A percentile compares a stretch with the other conserved stretches of the same genome.
These are phyloP conservation scores for Apodemus agrarius DNA, from an alignment of 2,797 vertebrate genomes.

Conservation along the genomic window DNA sequence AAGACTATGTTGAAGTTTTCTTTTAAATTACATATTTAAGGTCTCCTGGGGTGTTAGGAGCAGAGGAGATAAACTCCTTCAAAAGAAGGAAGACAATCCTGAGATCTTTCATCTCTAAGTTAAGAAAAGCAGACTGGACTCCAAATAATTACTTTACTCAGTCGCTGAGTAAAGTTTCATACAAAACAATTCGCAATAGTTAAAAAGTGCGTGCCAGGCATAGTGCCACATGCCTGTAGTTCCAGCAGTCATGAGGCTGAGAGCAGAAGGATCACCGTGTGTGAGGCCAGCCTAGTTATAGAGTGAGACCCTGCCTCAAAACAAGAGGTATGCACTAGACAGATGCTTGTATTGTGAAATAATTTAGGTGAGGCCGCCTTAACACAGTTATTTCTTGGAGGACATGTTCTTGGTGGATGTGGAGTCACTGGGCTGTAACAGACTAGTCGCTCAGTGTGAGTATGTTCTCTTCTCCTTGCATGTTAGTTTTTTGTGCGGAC, in stretches of 20 bases:
- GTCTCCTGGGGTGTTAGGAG: not conserved
- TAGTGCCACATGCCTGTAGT: not conserved
- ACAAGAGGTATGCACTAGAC: not conserved
- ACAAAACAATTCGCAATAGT: not conserved
- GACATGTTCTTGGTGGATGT: not conserved
- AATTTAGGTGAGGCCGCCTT: not conserved
- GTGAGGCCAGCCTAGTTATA: not conserved
- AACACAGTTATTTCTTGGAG: not conserved
- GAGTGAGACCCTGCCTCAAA: not conserved
- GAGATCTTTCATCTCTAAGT: constrained; percentile 14
- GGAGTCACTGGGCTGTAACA: not conserved
- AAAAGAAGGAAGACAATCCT: constrained; percentile 16
- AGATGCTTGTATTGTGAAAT: not conserved
- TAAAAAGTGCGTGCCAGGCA: not conserved
- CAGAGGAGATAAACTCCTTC: constrained; percentile 1
- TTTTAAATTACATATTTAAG: constrained; percentile 8
- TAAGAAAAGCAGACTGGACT: not conserved
- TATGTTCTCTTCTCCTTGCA: not conserved
- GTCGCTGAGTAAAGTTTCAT: not conserved
- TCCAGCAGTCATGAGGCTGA: not conserved
- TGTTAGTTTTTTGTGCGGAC: not conserved
- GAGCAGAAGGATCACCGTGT: not conserved
- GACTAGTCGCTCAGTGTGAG: not conserved
- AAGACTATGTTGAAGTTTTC: not conserved
- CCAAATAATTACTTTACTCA: not conserved